Percentiles rank a stretch among this genome's conserved stretches.
phyloP scores from a whole-genome alignment of 2,113 vertebrate genomes.

The Microcebus lehilahytsara region DNA sequence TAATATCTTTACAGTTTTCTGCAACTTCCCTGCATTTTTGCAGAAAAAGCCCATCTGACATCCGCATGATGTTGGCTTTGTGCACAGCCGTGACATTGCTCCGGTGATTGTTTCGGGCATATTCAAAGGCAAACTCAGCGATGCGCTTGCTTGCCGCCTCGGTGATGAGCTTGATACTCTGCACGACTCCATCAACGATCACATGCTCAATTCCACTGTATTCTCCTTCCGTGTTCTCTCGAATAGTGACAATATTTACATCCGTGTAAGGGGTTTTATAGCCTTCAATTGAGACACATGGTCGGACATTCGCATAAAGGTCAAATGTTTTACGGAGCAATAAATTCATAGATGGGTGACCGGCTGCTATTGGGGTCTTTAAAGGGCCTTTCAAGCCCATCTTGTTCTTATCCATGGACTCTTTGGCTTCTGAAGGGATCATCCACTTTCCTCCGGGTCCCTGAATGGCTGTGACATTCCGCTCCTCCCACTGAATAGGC shows the following conservation, averaged over 20 bases:
- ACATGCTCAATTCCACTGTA: conserved; percentile 97
- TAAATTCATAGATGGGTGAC: conserved; percentile 97
- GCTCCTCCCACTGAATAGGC: conserved; percentile 95
- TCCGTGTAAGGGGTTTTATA: conserved; percentile 95
- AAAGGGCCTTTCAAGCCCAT: conserved; percentile 97
- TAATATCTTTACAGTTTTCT: conserved; percentile 96
- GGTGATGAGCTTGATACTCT: conserved; percentile 98
- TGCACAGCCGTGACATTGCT: conserved; percentile 95
- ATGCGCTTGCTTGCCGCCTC: conserved; percentile 94
- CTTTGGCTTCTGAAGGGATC: conserved; percentile 96
- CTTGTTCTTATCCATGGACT: conserved; percentile 97
- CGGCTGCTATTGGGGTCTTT: conserved; percentile 97
- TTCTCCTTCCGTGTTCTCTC: conserved; percentile 91
- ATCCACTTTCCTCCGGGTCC: conserved; percentile 95
- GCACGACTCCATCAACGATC: conserved; percentile 97
- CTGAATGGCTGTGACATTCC: conserved; percentile 93
- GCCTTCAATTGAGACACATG: conserved; percentile 96
- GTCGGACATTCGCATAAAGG: conserved; percentile 95
- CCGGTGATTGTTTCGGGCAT: conserved; percentile 94
- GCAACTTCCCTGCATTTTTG: conserved; percentile 96
- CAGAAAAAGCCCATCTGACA: conserved; percentile 98
- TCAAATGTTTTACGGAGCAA: conserved; percentile 96
- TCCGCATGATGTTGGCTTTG: conserved; percentile 98
- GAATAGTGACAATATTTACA: conserved; percentile 93
- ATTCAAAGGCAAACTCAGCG: conserved; percentile 97